Base-by-base conservation (phyloP, 2,797 vertebrate species). In the Catamblyrhynchus diadema region DNA sequence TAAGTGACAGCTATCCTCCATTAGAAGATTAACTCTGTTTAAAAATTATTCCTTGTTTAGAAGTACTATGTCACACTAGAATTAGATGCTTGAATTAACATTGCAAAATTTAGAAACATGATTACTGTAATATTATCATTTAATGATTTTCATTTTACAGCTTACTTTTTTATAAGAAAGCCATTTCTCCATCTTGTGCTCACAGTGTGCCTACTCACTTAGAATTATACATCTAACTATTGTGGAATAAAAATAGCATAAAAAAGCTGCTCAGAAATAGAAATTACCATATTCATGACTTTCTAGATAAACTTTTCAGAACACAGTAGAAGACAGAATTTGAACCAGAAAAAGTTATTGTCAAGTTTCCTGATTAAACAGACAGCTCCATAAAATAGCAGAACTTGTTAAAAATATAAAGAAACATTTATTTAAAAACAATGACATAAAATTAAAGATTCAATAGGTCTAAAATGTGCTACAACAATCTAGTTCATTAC, bases 41-140 rank as follows among this genome's bases (percentile, higher is more conserved):
- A 86, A 92, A 96, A 82, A 93, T 41, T 92, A 80, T 79, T 90
- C 50, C 89, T 75, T 81, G 37, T 71, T 92, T 81, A 96, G 88
- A 95, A 84, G 56, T 79, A 85, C 47, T 15, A 39, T 94, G 88
- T 89, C 83, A 89, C 61, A 73, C 28, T 86, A 70, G 37, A 95
- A 48, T 93, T 91, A 96, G 86, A 97, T 93, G 90, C 60, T 81
- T 93, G 96, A 96, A 97, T 97, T 97, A 96, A 97, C 95, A 92
- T 1, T 79, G 50, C 62, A 92, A 95, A 88, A 95, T 95, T 97
- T 92, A 94, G 90, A 91, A 97, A 93, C 66, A 83, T 25, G 57
- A 96, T 95, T 95, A 71, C n/a, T 87, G n/a, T 50, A 77, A 92
- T 93, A 92, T 95, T 75, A 95, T 95, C 74, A 97, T 91, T 93